These are phyloP conservation scores for Drosophila mojavensis DNA, from an alignment of 1,140 invertebrate genomes.

Conservation along the genomic window DNA sequence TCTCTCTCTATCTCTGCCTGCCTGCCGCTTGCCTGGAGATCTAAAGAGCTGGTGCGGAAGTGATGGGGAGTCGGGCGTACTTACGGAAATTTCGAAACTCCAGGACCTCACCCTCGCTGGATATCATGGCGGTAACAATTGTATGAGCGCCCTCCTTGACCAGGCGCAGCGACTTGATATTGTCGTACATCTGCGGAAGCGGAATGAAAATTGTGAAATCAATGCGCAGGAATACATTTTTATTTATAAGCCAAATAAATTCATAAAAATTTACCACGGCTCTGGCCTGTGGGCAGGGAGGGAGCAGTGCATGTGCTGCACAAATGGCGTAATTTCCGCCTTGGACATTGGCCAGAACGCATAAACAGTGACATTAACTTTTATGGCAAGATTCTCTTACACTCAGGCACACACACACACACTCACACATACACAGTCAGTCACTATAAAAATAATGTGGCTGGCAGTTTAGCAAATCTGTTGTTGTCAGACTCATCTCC, in stretches of 20 bases:
- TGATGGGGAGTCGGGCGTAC: constrained; percentile 40
- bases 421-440: constrained; percentile 37
- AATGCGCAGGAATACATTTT: constrained; percentile 63
- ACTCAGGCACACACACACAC: constrained; percentile 17
- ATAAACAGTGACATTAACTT: constrained; percentile 83
- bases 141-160: constrained; percentile 87
- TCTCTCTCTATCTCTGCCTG: background rate
- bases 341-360: constrained; percentile 81
- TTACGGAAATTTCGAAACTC: constrained; percentile 88
- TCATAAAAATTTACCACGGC: constrained; percentile 76
- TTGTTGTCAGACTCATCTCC: constrained; percentile 63
- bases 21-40: constrained; percentile 10
- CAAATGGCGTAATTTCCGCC: constrained; percentile 79
- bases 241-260: constrained; percentile 82
- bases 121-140: constrained; percentile 91
- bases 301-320: constrained; percentile 70
- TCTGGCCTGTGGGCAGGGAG: constrained; percentile 10
- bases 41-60: background rate
- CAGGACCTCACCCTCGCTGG: constrained; percentile 94
- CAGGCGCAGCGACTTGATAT: constrained; percentile 90
- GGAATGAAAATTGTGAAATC: constrained; percentile 77
- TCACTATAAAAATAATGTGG: constrained; percentile 79
- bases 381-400: constrained; percentile 69
- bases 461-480: constrained; percentile 78
- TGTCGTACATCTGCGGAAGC: constrained; percentile 92